phyloP scores from a whole-genome alignment of 2,797 vertebrate species.

The Antrozous pallidus region DNA sequence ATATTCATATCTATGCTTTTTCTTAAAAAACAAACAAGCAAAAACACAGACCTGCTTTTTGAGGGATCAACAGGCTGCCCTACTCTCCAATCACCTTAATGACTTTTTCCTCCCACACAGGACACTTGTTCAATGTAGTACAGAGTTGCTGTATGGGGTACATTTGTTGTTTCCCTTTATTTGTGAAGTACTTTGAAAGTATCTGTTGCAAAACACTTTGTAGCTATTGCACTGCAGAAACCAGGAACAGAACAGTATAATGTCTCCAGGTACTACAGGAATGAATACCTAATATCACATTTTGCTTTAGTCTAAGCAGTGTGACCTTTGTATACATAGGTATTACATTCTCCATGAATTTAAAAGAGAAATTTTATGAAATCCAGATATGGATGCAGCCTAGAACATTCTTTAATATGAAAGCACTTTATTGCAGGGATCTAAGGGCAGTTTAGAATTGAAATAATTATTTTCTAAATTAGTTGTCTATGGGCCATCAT shows the following conservation, averaged over 20 bases:
- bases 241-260: background rate
- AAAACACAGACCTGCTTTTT: background rate
- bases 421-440: background rate
- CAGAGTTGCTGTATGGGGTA: constrained; percentile 9
- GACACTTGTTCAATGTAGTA: background rate
- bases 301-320: background rate
- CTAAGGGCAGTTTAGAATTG: background rate
- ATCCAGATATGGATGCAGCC: background rate
- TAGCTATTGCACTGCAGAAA: constrained; percentile 26
- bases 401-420: background rate
- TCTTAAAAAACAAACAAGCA: background rate
- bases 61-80: background rate
- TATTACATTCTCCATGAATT: background rate
- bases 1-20: background rate
- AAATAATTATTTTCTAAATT: constrained; percentile 36
- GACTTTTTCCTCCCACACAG: background rate
- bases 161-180: constrained; percentile 31
- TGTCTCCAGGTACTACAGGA: background rate
- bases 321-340: background rate
- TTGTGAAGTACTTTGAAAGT: constrained; percentile 39
- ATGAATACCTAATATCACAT: background rate
- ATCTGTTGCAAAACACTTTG: constrained; percentile 25
- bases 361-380: constrained; percentile 38
- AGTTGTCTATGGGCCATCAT: background rate
- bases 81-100: background rate